Evolutionary conservation across 2,888 invertebrate genomes (phyloP).

Genomic region (Furcula furcula): DNA sequence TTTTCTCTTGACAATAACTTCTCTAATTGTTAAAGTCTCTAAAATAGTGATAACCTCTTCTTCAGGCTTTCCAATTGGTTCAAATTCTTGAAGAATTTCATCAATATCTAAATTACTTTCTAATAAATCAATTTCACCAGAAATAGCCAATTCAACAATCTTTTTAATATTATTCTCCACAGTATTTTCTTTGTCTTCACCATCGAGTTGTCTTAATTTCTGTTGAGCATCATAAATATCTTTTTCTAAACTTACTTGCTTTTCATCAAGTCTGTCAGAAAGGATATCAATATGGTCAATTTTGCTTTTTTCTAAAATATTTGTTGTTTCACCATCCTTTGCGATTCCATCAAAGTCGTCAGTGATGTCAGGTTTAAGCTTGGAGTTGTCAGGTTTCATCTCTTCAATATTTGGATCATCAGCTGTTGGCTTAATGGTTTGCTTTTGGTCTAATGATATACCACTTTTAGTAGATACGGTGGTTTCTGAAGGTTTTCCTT

Average conservation of each 20-base stretch:
- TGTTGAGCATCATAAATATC: slow-evolving; percentile 28
- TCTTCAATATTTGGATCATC: too few relatives aligned
- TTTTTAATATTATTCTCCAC: background rate
- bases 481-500: too few relatives aligned
- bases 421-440: too few relatives aligned
- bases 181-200: slow-evolving; percentile 14
- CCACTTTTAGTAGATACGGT: too few relatives aligned
- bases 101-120: slow-evolving; percentile 6
- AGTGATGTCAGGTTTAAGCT: too few relatives aligned
- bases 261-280: slow-evolving; percentile 56
- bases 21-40: slow-evolving; percentile 10
- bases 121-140: background rate
- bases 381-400: too few relatives aligned
- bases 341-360: too few relatives aligned
- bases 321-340: too few relatives aligned
- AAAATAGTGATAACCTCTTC: slow-evolving; percentile 9
- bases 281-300: slow-evolving; percentile 9
- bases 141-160: background rate
- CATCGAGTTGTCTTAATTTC: slow-evolving; percentile 21
- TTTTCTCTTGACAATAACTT: slow-evolving; percentile 11
- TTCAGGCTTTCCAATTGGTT: slow-evolving; percentile 18
- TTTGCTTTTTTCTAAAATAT: slow-evolving; percentile 1
- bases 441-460: too few relatives aligned
- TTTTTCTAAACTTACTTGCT: slow-evolving; percentile 66
- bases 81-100: slow-evolving; percentile 28